Evolutionary conservation across 2,113 vertebrate genomes (phyloP).

Genomic region (Callocephalon fimbriatum): DNA sequence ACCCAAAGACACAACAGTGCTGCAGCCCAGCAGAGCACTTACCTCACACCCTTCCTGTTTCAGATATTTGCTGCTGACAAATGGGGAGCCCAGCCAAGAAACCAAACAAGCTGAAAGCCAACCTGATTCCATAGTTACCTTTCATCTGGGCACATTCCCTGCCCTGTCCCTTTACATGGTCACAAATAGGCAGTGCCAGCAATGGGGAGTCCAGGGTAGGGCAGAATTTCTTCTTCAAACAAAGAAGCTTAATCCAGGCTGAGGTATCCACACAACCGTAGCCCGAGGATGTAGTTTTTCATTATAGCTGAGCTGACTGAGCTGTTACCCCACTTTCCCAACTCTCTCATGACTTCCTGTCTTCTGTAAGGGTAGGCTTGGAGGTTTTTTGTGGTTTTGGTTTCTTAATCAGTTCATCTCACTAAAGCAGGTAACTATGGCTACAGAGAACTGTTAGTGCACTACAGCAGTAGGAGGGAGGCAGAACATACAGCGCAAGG

Average conservation of each 20-base stretch:
- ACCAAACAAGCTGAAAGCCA: not conserved
- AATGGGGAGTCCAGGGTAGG: not conserved
- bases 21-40: not conserved
- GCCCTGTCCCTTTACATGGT: not conserved
- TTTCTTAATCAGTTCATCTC: not conserved
- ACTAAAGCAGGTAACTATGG: not conserved
- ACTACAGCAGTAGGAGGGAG: not conserved
- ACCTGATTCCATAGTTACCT: not conserved
- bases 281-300: not conserved
- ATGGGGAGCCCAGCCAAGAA: not conserved
- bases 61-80: not conserved
- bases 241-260: not conserved
- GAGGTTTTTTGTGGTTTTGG: accelerated
- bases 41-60: not conserved
- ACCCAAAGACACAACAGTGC: not conserved
- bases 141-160: not conserved
- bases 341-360: not conserved
- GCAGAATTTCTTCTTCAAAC: not conserved
- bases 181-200: not conserved
- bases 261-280: not conserved
- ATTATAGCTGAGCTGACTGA: not conserved
- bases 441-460: not conserved
- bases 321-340: not conserved
- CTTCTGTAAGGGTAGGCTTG: not conserved
- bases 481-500: not conserved